Evolutionary conservation across 2,888 invertebrate genomes (phyloP).

Genomic region (Drosophila robusta): DNA sequence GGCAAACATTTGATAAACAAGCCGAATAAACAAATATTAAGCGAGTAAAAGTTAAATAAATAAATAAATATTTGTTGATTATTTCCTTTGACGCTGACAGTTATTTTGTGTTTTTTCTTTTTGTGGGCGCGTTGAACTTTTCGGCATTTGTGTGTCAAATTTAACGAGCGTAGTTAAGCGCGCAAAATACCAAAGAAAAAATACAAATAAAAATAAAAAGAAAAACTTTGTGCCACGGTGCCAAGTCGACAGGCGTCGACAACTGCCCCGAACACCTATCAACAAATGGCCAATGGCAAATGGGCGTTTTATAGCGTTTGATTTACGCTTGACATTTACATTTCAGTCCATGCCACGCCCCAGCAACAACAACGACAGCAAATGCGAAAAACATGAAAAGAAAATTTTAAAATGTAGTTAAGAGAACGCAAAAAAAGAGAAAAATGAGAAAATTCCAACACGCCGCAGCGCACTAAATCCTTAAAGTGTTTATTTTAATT

Average conservation of each 20-base stretch:
- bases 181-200: not conserved
- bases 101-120: constrained; percentile 21
- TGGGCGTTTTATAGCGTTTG: constrained; percentile 43
- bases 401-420: constrained; percentile 1
- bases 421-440: not conserved
- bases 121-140: constrained; percentile 63
- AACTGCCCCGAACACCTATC: constrained; percentile 32
- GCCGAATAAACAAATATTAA: constrained; percentile 58
- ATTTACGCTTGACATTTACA: constrained; percentile 53
- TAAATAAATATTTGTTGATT: constrained; percentile 53
- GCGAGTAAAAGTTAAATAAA: constrained; percentile 52
- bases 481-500: constrained; percentile 50
- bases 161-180: constrained; percentile 51
- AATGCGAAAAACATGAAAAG: constrained; percentile 4
- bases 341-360: constrained; percentile 23
- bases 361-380: constrained; percentile 1
- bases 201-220: constrained; percentile 1
- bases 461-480: constrained; percentile 44
- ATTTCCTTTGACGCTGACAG: constrained; percentile 32
- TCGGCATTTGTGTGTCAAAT: constrained; percentile 60
- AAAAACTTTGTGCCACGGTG: constrained; percentile 22
- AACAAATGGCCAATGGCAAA: constrained; percentile 33
- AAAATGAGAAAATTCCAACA: constrained; percentile 36
- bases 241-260: constrained; percentile 46
- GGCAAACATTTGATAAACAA: constrained; percentile 72